These are phyloP conservation scores for Sarcophaga carnaria DNA, from an alignment of 2,888 invertebrate species.

Conservation along the genomic window DNA sequence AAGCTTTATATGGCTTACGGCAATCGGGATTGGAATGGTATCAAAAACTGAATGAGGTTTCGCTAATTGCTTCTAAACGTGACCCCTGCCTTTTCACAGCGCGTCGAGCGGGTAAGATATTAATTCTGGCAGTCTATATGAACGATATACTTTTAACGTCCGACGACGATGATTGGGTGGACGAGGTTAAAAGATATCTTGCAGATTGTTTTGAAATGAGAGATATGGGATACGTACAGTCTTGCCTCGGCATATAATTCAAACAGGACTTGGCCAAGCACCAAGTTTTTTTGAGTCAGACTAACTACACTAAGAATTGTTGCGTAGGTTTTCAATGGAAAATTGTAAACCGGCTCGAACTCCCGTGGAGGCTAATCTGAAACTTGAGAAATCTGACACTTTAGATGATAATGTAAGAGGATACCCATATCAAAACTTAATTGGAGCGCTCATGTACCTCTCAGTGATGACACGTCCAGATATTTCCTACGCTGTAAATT, in stretches of 20 bases:
- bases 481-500: too few relatives aligned
- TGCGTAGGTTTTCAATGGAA: slow-evolving; percentile 50
- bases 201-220: slow-evolving; percentile 32
- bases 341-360: slow-evolving; percentile 57
- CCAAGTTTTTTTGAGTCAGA: slow-evolving; percentile 29
- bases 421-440: too few relatives aligned
- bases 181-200: slow-evolving; percentile 48
- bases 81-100: slow-evolving; percentile 26
- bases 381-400: slow-evolving; percentile 7
- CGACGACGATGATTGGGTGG: slow-evolving; percentile 48
- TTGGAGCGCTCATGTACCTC: too few relatives aligned
- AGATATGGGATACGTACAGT: background rate
- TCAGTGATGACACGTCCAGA: too few relatives aligned
- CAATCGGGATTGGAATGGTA: slow-evolving; percentile 64
- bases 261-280: slow-evolving; percentile 47
- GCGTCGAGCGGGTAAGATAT: too few relatives aligned
- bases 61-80: slow-evolving; percentile 43
- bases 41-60: slow-evolving; percentile 50
- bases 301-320: slow-evolving; percentile 44
- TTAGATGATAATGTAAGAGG: background rate
- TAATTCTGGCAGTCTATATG: slow-evolving; percentile 65
- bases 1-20: slow-evolving; percentile 58
- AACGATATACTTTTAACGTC: slow-evolving; percentile 67
- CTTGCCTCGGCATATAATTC: slow-evolving; percentile 53
- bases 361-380: slow-evolving; percentile 53